Evolutionary conservation across 2,113 vertebrate genomes (phyloP).

Genomic region (Chinchilla lanigera): DNA sequence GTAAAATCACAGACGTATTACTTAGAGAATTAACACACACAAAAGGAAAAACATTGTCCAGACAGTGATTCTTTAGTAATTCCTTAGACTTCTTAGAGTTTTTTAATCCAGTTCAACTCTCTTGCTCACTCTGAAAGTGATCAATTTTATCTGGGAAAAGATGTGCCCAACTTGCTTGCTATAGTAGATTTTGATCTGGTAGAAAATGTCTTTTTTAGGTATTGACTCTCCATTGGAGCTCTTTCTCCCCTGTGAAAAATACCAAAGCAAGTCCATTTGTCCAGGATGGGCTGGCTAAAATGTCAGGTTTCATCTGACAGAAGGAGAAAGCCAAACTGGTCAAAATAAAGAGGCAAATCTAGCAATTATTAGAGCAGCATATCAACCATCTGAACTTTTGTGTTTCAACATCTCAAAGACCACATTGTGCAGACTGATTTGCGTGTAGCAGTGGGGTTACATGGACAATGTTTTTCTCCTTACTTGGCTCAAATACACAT

Average conservation of each 20-base stretch:
- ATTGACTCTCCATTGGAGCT: background rate
- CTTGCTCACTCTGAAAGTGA: background rate
- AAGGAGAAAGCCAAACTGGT: background rate
- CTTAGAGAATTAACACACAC: background rate
- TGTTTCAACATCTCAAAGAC: background rate
- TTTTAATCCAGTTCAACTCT: slow-evolving; percentile 22
- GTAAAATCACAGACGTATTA: background rate
- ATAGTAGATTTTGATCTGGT: background rate
- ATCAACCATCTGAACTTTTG: background rate
- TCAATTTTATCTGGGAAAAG: background rate
- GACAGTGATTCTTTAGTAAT: background rate
- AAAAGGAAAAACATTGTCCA: background rate
- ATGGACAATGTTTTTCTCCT: background rate
- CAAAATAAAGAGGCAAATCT: background rate
- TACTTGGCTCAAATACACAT: background rate
- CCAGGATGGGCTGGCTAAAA: background rate
- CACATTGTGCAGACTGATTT: background rate
- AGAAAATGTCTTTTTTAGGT: slow-evolving; percentile 20
- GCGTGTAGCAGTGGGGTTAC: accelerated
- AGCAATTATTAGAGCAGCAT: background rate
- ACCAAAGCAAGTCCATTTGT: background rate
- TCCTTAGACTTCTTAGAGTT: background rate
- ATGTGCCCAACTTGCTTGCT: background rate
- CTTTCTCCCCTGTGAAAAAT: background rate
- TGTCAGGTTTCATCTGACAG: background rate